phyloP scores from a whole-genome alignment of 1,140 invertebrate species.

The Babylonia areolata region DNA sequence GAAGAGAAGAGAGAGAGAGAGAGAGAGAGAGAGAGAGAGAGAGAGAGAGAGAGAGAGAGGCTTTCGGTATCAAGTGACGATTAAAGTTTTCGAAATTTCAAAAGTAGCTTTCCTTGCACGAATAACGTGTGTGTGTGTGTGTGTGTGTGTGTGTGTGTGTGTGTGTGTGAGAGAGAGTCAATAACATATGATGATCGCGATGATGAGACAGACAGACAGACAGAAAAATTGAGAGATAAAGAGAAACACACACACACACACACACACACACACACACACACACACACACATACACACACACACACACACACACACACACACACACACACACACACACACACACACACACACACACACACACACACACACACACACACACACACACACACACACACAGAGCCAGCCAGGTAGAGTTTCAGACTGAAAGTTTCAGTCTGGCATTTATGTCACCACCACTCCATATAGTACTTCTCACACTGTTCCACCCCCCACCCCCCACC shows the following conservation, averaged over 20 bases:
- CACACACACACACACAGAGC: background rate
- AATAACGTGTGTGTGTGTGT: background rate
- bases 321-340: slow-evolving; percentile 6
- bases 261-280: background rate
- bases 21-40: too few relatives aligned
- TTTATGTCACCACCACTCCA: too few relatives aligned
- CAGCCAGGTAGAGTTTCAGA: background rate
- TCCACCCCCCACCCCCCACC: too few relatives aligned
- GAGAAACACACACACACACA: background rate
- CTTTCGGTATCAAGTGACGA: too few relatives aligned
- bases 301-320: background rate
- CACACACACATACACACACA: background rate
- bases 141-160: background rate
- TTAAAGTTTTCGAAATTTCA: too few relatives aligned
- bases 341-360: background rate
- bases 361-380: background rate
- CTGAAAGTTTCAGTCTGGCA: too few relatives aligned
- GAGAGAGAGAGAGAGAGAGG: too few relatives aligned
- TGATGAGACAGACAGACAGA: background rate
- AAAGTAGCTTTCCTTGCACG: too few relatives aligned
- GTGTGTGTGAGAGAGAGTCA: background rate
- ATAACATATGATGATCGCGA: background rate
- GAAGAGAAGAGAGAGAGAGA: too few relatives aligned
- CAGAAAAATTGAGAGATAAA: background rate
- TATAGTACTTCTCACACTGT: too few relatives aligned